phyloP scores from a whole-genome alignment of 2,113 vertebrate species.

The Tylochromis polylepis region DNA sequence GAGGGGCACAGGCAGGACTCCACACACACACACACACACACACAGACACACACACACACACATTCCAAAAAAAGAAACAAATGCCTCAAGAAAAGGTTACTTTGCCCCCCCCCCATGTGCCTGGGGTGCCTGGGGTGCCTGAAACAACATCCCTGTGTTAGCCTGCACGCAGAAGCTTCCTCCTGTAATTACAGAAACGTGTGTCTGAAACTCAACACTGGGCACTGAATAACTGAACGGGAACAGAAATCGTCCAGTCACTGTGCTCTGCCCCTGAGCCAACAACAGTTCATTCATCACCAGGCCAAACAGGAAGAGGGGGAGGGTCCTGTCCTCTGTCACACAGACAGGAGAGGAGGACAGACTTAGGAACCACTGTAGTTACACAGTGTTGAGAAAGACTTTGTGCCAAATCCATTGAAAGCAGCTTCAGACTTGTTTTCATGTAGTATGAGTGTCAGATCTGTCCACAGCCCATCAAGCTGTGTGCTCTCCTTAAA shows the following conservation, averaged over 20 bases:
- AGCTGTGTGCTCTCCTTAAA: not conserved
- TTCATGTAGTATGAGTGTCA: not conserved
- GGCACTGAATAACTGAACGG: not conserved
- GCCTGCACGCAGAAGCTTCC: not conserved
- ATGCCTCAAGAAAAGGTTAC: not conserved
- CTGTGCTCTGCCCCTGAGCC: not conserved
- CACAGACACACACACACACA: not conserved
- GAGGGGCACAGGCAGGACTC: too few relatives aligned
- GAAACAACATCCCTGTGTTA: slow-evolving; percentile 34
- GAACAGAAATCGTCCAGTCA: not conserved
- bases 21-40: not conserved
- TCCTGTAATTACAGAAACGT: slow-evolving; percentile 50
- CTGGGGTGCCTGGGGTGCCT: not conserved
- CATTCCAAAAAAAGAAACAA: not conserved
- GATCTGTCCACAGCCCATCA: too few relatives aligned
- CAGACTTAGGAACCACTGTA: not conserved
- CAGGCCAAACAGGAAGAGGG: not conserved
- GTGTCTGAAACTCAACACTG: not conserved
- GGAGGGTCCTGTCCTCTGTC: not conserved
- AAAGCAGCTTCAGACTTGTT: not conserved
- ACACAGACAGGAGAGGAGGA: not conserved
- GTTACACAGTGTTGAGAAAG: not conserved
- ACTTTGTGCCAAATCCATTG: not conserved
- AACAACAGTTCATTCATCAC: not conserved
- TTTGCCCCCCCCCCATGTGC: not conserved